These are phyloP conservation scores for Henicopernis longicauda DNA, from an alignment of 2,113 vertebrate species.

Conservation along the genomic window DNA sequence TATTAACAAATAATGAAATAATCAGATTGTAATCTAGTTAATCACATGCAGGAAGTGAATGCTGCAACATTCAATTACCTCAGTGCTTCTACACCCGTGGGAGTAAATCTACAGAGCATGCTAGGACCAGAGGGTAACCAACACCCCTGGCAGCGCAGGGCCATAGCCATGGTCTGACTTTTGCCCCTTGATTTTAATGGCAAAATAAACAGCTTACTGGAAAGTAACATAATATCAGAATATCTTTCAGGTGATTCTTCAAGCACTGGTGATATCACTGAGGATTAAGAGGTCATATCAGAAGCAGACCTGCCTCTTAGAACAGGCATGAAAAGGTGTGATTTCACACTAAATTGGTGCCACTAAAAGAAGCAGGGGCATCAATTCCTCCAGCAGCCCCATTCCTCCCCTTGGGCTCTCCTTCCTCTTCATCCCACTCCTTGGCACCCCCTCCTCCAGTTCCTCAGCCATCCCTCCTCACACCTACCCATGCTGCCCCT, in stretches of 20 bases:
- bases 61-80: background rate
- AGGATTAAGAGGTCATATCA: background rate
- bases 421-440: background rate
- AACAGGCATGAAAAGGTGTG: background rate
- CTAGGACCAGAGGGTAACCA: background rate
- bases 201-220: background rate
- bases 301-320: background rate
- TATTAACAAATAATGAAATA: background rate
- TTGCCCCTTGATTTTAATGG: background rate
- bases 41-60: background rate
- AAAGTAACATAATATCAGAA: background rate
- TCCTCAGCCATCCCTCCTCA: background rate
- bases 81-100: background rate
- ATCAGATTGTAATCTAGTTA: background rate
- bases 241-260: background rate
- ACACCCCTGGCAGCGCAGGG: fast-evolving
- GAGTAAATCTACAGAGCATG: background rate
- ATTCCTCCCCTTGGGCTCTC: background rate
- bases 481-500: fast-evolving
- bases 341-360: background rate
- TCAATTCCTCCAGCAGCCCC: background rate
- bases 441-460: background rate
- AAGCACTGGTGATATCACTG: background rate
- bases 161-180: background rate
- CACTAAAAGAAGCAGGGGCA: background rate